These are phyloP conservation scores for Lobophora halterata DNA, from an alignment of 2,888 invertebrate species.

Conservation along the genomic window DNA sequence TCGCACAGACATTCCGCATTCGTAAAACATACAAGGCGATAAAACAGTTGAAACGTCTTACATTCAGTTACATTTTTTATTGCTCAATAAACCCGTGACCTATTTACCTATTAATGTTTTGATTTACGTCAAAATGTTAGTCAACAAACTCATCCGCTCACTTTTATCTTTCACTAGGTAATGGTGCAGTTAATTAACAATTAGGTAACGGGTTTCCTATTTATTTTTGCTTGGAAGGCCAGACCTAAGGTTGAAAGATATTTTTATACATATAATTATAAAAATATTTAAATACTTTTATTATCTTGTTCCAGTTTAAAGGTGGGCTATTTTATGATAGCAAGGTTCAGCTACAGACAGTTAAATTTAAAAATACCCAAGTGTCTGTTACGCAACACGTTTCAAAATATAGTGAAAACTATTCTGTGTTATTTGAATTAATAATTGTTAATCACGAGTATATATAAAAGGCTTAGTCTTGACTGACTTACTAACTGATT, in stretches of 20 bases:
- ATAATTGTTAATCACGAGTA: too few species aligned
- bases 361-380: too few species aligned
- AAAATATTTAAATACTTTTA: slow-evolving; percentile 7
- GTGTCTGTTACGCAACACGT: too few species aligned
- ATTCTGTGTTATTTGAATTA: too few species aligned
- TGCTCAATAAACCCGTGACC: slow-evolving; percentile 30
- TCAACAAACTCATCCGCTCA: slow-evolving; percentile 25
- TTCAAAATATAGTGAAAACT: too few species aligned
- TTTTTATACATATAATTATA: slow-evolving; percentile 13
- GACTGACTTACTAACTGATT: too few species aligned
- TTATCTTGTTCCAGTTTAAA: slow-evolving; percentile 11
- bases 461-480: too few species aligned
- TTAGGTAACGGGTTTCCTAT: slow-evolving; percentile 14
- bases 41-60: slow-evolving; percentile 17
- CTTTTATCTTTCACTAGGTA: slow-evolving; percentile 28
- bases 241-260: slow-evolving; percentile 6
- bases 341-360: slow-evolving; percentile 3
- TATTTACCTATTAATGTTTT: slow-evolving; percentile 37
- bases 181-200: too few species aligned
- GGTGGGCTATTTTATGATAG: slow-evolving; percentile 10
- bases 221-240: slow-evolving; percentile 15
- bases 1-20: slow-evolving; percentile 3
- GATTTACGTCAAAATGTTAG: slow-evolving; percentile 8
- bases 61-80: slow-evolving; percentile 13
- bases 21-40: slow-evolving; percentile 11